phyloP scores from a whole-genome alignment of 2,888 invertebrate species.

The Zeuzera pyrina region DNA sequence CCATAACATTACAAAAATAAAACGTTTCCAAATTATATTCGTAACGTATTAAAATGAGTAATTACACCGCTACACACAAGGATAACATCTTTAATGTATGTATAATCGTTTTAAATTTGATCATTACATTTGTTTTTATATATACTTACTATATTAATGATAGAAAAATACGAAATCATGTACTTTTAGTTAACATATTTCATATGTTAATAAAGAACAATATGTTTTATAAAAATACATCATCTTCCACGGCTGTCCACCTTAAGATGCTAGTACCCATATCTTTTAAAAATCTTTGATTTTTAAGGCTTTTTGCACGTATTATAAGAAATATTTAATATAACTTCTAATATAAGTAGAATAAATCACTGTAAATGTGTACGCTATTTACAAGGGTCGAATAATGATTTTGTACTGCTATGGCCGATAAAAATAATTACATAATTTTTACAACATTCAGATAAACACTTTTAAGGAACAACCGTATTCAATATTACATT shows the following conservation, averaged over 20 bases:
- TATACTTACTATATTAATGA: slow-evolving; percentile 56
- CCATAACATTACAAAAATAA: slow-evolving; percentile 27
- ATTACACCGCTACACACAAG: not conserved
- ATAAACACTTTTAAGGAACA: slow-evolving; percentile 44
- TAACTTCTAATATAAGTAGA: slow-evolving; percentile 64
- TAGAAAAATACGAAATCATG: slow-evolving; percentile 72
- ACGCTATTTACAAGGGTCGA: slow-evolving; percentile 52
- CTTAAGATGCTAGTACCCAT: slow-evolving; percentile 66
- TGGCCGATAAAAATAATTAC: slow-evolving; percentile 54
- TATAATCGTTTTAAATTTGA: slow-evolving; percentile 55
- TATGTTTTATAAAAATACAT: slow-evolving; percentile 72
- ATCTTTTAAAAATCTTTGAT: slow-evolving; percentile 67
- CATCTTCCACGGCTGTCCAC: slow-evolving; percentile 49
- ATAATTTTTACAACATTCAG: slow-evolving; percentile 42
- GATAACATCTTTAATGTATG: slow-evolving; percentile 27
- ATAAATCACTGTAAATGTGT: slow-evolving; percentile 55
- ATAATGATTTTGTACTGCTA: slow-evolving; percentile 62
- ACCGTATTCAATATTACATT: slow-evolving; percentile 37
- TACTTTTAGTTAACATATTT: slow-evolving; percentile 71
- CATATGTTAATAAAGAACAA: slow-evolving; percentile 71
- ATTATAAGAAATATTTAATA: slow-evolving; percentile 56
- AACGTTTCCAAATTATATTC: slow-evolving; percentile 58
- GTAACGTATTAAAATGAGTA: slow-evolving; percentile 38
- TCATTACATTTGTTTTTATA: slow-evolving; percentile 50
- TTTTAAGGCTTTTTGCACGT: slow-evolving; percentile 66